Conservation (phyloP, 2,888 invertebrate species). For the Macaria notata region DNA sequence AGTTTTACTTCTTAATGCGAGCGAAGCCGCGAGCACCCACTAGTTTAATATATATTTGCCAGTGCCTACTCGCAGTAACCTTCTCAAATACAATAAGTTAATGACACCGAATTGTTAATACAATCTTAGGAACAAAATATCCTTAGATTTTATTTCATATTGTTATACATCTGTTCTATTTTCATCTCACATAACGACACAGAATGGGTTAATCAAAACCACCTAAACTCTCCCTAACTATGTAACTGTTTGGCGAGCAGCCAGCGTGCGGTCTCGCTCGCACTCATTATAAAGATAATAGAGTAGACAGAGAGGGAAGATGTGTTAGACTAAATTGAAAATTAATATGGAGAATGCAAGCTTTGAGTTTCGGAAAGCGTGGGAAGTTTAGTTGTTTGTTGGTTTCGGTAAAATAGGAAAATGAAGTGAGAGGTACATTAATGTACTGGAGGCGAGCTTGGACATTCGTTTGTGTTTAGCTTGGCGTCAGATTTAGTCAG, state of each 20-base stretch:
- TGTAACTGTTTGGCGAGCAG: constrained; percentile 42
- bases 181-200: constrained; percentile 24
- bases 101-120: no score
- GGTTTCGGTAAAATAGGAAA: neutral
- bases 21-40: no score
- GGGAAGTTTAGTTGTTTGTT: neutral
- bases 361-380: constrained; percentile 4
- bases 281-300: constrained; percentile 8
- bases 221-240: constrained; percentile 46
- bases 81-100: no score
- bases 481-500: no score
- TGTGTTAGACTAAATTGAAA: constrained; percentile 16
- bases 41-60: no score
- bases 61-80: no score
- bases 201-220: constrained; percentile 55
- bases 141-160: neutral
- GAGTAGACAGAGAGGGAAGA: constrained; percentile 8
- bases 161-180: neutral
- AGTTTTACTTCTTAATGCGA: no score
- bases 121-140: no score
- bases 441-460: no score
- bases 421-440: no score
- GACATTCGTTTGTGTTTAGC: no score
- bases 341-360: constrained; percentile 21
- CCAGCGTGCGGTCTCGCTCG: constrained; percentile 39